Evolutionary conservation across 2,113 vertebrate genomes (phyloP).

Genomic region (Macheiramphus alcinus): DNA sequence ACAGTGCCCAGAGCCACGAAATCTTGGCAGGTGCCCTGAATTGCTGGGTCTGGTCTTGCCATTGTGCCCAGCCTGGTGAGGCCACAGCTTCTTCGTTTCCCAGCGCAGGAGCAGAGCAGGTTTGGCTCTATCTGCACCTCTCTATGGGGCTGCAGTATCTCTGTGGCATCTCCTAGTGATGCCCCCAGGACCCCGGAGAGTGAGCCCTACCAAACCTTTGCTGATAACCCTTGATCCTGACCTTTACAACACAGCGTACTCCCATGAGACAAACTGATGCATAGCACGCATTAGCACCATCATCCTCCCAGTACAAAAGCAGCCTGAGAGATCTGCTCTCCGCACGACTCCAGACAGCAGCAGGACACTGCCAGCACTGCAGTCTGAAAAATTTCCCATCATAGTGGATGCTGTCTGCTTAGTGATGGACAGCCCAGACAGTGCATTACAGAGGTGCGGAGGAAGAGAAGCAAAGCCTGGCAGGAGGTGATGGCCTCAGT

Average conservation of each 20-base stretch:
- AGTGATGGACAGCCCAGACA: neutral
- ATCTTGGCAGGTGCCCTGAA: neutral
- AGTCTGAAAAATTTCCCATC: neutral
- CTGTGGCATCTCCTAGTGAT: neutral
- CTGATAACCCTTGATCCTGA: neutral
- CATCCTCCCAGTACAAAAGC: neutral
- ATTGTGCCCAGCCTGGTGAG: neutral
- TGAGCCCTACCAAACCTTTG: neutral
- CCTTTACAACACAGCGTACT: neutral
- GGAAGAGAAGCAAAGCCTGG: neutral
- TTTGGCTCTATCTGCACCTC: neutral
- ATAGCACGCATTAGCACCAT: accelerated
- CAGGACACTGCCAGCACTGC: neutral
- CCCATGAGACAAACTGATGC: neutral
- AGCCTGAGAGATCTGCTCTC: neutral
- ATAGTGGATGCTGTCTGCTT: neutral
- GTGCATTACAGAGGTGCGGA: neutral
- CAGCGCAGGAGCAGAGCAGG: accelerated
- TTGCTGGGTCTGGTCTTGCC: neutral
- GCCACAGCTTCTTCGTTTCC: neutral
- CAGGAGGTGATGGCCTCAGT: neutral
- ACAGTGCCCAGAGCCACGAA: accelerated
- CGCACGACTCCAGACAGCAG: neutral
- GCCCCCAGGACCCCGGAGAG: neutral
- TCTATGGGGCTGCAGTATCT: accelerated